Percentiles rank a stretch among this genome's conserved stretches.
Evolutionary conservation across 2,113 vertebrate genomes (phyloP).

Genomic region (Chauna torquata): DNA sequence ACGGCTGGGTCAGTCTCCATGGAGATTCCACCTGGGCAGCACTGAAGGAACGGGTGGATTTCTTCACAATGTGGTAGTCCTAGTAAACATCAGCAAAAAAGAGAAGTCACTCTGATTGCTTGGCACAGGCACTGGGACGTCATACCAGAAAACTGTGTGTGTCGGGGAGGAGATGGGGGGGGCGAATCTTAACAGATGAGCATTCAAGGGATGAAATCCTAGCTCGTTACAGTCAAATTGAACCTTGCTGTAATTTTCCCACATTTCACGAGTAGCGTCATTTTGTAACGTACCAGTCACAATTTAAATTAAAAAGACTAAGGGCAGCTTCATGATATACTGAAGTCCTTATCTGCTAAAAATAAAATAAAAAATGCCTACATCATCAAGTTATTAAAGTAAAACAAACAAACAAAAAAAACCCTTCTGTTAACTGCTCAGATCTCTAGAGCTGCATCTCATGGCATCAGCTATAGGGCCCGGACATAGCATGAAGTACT

Average conservation of each 20-base stretch:
- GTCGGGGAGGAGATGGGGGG: fast-evolving
- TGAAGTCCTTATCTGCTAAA: not conserved
- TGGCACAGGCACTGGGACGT: not conserved
- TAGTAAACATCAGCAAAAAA: constrained; percentile 59
- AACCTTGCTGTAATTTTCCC: not conserved
- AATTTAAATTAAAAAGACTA: constrained; percentile 34
- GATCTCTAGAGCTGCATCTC: not conserved
- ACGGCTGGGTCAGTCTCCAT: constrained; percentile 94
- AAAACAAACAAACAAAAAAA: too few species aligned
- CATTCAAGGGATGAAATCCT: not conserved
- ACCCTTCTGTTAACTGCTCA: not conserved
- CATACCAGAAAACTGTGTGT: not conserved
- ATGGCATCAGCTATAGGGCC: not conserved
- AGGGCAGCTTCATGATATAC: not conserved
- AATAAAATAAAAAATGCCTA: not conserved
- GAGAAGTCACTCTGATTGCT: not conserved
- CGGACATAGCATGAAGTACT: not conserved
- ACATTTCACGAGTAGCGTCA: not conserved
- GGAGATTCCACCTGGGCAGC: constrained; percentile 95
- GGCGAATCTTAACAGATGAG: not conserved
- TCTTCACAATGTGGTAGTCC: constrained; percentile 95
- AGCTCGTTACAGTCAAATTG: not conserved
- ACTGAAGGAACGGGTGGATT: constrained; percentile 93
- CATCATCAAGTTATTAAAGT: not conserved
- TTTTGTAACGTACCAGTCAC: not conserved